Evolutionary conservation across 2,888 invertebrate species (phyloP), one percentile per base, ranked within the genome.

Genomic region (Agapostemon virescens): DNA sequence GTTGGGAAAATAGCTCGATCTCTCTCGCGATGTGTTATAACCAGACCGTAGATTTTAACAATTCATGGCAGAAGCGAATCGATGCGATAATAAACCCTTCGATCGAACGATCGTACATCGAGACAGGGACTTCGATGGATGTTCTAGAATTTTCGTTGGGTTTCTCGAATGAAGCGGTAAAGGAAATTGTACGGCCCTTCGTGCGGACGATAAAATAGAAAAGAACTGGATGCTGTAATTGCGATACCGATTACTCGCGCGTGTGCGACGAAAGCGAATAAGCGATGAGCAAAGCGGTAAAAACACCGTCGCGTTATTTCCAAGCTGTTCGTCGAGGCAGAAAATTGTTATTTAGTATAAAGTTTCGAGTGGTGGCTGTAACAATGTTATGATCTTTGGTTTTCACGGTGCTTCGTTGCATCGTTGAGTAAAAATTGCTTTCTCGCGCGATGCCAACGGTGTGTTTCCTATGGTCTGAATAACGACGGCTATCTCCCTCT

Each of bases 331-430:
- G 9, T 49, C 49, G n/a, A 1, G 49, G 1, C 2, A n/a, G 49
- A 3, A 49, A n/a, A 49, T n/a, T 49, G n/a, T 49, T 49, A n/a
- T 23, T 55, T 55, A 23, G 23, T 20, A 55, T 55, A 55, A 55
- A 23, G 23, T 55, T 23, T 13, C 52, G 52, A 55, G 23, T 55
- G 6, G 23, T 13, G 5, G 55, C 26, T 55, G 6, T 26, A 26
- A 26, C 26, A 55, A 26, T 15, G 55, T 26, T 26, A 15, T 15
- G 55, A 55, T 55, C 26, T 55, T 55, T 55, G 26, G 55, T 26
- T 55, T 40, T 55, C 26, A 49, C 49, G n/a, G 49, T n/a, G 49
- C 49, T 20, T n/a, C n/a, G n/a, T 49, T 49, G 49, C 49, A n/a
- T 49, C 49, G 49, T 49, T 11, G 11, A 11, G 49, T 49, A 49